Evolutionary conservation across 2,888 invertebrate species (phyloP).

Genomic region (Muschampia plurimacula): DNA sequence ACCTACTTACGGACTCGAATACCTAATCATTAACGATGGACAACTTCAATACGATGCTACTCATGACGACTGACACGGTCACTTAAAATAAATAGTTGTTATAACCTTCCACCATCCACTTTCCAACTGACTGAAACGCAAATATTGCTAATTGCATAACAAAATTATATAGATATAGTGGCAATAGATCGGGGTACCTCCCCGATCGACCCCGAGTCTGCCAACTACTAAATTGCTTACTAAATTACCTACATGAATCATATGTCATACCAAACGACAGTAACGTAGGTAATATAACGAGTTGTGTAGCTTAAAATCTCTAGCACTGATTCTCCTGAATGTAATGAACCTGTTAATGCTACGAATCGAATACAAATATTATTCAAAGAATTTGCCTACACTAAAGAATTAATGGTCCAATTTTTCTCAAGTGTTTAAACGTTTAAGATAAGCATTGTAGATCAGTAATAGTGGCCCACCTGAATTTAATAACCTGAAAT

Average conservation of each 20-base stretch:
- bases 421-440: neutral
- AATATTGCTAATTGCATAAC: too few relatives aligned
- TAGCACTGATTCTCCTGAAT: neutral
- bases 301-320: neutral
- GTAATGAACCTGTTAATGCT: neutral
- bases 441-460: neutral
- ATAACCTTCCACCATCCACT: too few relatives aligned
- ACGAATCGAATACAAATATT: neutral
- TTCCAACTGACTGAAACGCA: too few relatives aligned
- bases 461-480: neutral
- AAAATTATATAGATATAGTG: too few relatives aligned
- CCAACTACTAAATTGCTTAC: conserved; percentile 1
- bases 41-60: too few relatives aligned
- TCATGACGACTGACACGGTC: too few relatives aligned
- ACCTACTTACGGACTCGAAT: too few relatives aligned
- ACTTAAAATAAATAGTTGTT: too few relatives aligned
- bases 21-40: too few relatives aligned
- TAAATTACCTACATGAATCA: conserved; percentile 3
- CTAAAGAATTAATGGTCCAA: neutral
- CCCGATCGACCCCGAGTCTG: neutral
- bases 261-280: neutral
- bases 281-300: neutral
- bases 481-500: neutral
- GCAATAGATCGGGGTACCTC: too few relatives aligned
- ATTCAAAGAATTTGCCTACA: neutral